Evolutionary conservation across 2,888 invertebrate species (phyloP).

Genomic region (Diloba caeruleocephala): DNA sequence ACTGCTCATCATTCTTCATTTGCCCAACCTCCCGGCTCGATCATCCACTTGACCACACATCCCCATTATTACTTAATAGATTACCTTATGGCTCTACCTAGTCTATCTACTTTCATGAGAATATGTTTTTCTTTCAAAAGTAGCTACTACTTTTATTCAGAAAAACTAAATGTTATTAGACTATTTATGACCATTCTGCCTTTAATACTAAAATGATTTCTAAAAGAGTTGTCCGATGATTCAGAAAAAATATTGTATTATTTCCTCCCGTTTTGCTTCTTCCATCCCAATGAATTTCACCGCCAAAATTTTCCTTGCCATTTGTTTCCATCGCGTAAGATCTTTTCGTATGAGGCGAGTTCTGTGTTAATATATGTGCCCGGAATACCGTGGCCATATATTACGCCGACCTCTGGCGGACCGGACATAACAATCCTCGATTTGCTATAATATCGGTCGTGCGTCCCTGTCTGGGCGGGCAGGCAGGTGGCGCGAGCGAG

Average conservation of each 20-base stretch:
- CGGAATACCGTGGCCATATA: constrained; percentile 90
- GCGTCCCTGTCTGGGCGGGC: constrained; percentile 78
- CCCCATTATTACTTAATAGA: constrained; percentile 52
- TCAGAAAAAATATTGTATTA: constrained; percentile 76
- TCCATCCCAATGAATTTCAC: constrained; percentile 84
- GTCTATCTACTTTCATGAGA: constrained; percentile 1
- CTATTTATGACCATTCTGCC: background rate
- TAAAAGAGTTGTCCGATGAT: constrained; percentile 59
- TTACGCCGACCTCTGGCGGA: constrained; percentile 89
- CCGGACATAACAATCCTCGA: constrained; percentile 90
- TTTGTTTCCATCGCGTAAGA: constrained; percentile 89
- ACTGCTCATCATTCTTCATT: constrained; percentile 87
- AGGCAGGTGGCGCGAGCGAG: constrained; percentile 73
- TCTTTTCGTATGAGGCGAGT: constrained; percentile 89
- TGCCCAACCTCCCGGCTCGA: constrained; percentile 68
- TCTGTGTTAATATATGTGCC: constrained; percentile 89
- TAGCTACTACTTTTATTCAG: background rate
- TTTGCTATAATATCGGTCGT: constrained; percentile 89
- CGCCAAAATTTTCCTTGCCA: constrained; percentile 87
- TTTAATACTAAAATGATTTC: constrained; percentile 10
- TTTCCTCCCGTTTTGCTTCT: constrained; percentile 76
- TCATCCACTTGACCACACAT: constrained; percentile 71
- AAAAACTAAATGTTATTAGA: background rate
- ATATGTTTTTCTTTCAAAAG: constrained; percentile 5
- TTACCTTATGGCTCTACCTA: constrained; percentile 25